Conservation (phyloP, 2,113 vertebrate genomes). For the Rhynchomys soricoides region DNA sequence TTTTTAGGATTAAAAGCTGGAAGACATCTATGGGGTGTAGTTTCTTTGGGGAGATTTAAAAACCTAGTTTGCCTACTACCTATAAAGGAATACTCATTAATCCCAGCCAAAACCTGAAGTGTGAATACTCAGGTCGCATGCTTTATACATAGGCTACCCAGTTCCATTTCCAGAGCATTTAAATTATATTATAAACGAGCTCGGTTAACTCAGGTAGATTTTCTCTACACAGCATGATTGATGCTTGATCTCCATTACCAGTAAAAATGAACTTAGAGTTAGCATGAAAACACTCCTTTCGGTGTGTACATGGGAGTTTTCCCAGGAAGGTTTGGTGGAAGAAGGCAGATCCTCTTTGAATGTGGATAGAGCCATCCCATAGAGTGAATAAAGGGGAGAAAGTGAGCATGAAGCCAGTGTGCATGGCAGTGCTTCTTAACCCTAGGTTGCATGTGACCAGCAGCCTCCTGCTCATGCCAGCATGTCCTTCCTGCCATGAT, state of each 20-base stretch:
- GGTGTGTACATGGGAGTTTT: too few species aligned
- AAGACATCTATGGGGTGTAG: neutral
- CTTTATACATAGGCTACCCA: neutral
- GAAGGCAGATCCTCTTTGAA: neutral
- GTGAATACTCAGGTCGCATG: too few species aligned
- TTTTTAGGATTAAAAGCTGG: neutral
- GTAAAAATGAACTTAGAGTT: neutral
- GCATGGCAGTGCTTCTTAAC: neutral
- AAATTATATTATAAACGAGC: neutral
- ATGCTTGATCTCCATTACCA: neutral
- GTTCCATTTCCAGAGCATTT: neutral
- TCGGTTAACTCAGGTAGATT: neutral
- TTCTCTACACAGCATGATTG: neutral
- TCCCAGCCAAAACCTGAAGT: too few species aligned
- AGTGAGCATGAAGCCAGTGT: neutral
- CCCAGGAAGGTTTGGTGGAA: neutral
- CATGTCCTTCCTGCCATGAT: neutral
- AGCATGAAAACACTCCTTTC: neutral
- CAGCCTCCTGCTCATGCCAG: neutral
- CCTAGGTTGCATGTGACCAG: neutral
- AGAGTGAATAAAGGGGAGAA: neutral
- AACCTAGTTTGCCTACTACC: constrained; percentile 12
- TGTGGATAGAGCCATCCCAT: neutral
- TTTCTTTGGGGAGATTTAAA: constrained; percentile 32
- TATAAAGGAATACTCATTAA: neutral